Percentiles rank a stretch among this genome's conserved stretches.
phyloP scores from a whole-genome alignment of 2,888 invertebrate species.

The Eupeodes luniger region DNA sequence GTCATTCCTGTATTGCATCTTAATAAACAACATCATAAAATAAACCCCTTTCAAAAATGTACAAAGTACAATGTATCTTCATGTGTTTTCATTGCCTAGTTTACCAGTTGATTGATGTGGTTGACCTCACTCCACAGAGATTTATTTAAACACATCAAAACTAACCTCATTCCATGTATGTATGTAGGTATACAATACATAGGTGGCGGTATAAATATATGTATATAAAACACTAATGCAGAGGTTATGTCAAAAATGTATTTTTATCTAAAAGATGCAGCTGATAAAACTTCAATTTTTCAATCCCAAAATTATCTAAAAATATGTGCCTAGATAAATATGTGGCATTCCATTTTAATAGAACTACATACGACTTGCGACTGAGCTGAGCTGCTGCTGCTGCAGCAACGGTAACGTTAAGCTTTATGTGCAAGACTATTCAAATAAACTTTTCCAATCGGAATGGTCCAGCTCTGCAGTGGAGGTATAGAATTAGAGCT shows the following conservation, averaged over 20 bases:
- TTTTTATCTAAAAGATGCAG: constrained; percentile 36
- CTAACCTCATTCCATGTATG: background rate
- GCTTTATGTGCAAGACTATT: constrained; percentile 40
- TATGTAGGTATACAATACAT: no score
- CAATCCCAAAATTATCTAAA: constrained; percentile 9
- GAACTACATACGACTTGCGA: constrained; percentile 2
- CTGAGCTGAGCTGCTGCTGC: background rate
- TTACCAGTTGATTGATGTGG: background rate
- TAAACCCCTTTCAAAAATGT: background rate
- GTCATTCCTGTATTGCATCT: background rate
- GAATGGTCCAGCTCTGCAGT: constrained; percentile 14
- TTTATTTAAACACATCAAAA: constrained; percentile 35
- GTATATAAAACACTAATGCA: background rate
- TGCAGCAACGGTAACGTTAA: background rate
- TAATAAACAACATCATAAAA: background rate
- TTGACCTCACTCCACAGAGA: constrained; percentile 12
- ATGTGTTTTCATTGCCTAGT: background rate
- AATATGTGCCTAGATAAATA: background rate
- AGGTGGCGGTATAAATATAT: no score
- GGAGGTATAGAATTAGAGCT: background rate
- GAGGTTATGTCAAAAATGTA: constrained; percentile 6
- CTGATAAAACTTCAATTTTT: constrained; percentile 26
- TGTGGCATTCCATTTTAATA: constrained; percentile 32
- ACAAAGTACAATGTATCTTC: background rate
- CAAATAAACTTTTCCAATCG: constrained; percentile 58